Base-by-base conservation (phyloP, 2,888 invertebrate genomes). In the Aromia moschata region DNA sequence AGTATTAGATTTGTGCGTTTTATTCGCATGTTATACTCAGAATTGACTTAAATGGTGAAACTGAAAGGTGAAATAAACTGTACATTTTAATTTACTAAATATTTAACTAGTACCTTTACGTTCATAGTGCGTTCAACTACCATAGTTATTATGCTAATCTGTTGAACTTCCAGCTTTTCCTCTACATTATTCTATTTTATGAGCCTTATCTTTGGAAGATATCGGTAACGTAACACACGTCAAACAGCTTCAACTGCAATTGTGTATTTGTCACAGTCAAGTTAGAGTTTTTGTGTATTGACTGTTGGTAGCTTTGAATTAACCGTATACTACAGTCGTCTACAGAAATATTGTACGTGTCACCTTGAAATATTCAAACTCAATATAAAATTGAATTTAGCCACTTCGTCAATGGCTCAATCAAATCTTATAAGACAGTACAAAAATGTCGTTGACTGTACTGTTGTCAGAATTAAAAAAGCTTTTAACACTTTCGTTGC, bases 1-100 rank as follows among this genome's bases (percentile, higher is more conserved):
- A 84, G 76, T 73, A 84, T 78, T 69, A 84, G 77, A 68, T 81
- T 80, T 71, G 80, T 74, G 65, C 75, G 73, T 72, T 76, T 77
- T 63, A 77, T 63, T 61, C 67, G 67, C 67, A 75, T 65, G 55
- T 67, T 67, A 65, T 38, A 51, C 30, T 59, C 41, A 56, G 51
- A 60, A 58, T 61, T 60, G 53, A 60, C 60, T 53, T 57, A 41
- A 25, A 43, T 40, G 51, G 37, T 44, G 31, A 44, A 43, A 58
- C 62, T 62, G 31, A 40, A 62, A 62, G 17, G 20, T 9, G n/a
- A 36, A 43, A 49, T 49, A 2, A 7, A 11, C n/a, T 25, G 9
- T 25, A 25, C 9, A 5, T 25, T 25, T 25, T 5, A 25, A 33
- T 33, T n/a, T 11, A 2, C 11, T 5, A n/a, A 33, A 33, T 10